These are phyloP conservation scores for Poeciliopsis gracilis DNA, from an alignment of 2,797 vertebrate genomes.

Conservation along the genomic window DNA sequence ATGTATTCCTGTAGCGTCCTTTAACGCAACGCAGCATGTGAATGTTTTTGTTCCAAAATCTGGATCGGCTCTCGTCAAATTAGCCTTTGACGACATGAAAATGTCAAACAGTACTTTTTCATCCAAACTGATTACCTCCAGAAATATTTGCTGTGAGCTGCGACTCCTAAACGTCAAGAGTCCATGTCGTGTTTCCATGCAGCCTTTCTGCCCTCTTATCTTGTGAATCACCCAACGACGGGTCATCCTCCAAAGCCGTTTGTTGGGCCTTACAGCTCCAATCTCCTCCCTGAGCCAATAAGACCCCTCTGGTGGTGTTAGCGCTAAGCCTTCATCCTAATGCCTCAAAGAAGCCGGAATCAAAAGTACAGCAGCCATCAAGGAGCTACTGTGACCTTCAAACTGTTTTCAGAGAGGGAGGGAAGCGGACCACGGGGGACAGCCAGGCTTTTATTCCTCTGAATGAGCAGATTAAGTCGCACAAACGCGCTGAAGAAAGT, in stretches of 20 bases:
- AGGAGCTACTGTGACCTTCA: constrained; percentile 50
- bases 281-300: constrained; percentile 24
- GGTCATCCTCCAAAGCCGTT: constrained; percentile 23
- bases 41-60: neutral
- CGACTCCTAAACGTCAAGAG: neutral
- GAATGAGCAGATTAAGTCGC: constrained; percentile 31
- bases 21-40: neutral
- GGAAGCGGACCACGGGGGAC: neutral
- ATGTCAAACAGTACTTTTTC: neutral
- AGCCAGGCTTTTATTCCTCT: constrained; percentile 10
- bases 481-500: neutral
- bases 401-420: constrained; percentile 17
- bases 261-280: constrained; percentile 19
- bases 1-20: neutral
- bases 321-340: constrained; percentile 48
- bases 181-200: constrained; percentile 8
- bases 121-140: neutral
- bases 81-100: neutral
- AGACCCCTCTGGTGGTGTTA: constrained; percentile 37
- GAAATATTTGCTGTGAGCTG: neutral
- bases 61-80: neutral
- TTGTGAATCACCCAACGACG: constrained; percentile 8
- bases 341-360: constrained; percentile 46
- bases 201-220: constrained; percentile 34
- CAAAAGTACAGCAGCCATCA: constrained; percentile 42